Evolutionary conservation across 2,888 invertebrate genomes (phyloP), one percentile per base, ranked within the genome.

Genomic region (Hydrotaea cyrtoneurina): DNA sequence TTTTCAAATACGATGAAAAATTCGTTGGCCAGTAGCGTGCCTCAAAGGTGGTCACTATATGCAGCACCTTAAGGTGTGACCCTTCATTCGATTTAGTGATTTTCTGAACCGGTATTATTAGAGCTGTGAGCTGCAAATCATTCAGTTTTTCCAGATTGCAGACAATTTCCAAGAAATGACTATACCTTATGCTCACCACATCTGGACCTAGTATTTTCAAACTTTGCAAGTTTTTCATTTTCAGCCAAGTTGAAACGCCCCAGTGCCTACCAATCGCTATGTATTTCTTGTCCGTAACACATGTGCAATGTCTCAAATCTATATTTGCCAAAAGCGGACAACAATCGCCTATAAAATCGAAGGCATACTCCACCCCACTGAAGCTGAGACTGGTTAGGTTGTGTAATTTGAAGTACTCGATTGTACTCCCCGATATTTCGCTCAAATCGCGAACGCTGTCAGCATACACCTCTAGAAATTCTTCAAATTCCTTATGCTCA

Each of bases 171-270:
- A 15, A n/a, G n/a, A 50, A 50, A 7, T 50, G 3, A 2, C n/a
- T 15, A 50, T 50, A 50, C n/a, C 2, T 15, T 39, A 39, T 3
- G 43, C 2, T 43, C 43, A 50, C 11, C 31, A 7, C 1, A 39
- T 39, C 1, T 50, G 5, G n/a, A n/a, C 50, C n/a, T 50, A n/a
- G 3, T n/a, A 50, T 5, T 50, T 15, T 39, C 11, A 50, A 50
- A 50, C 50, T 50, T 50, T 50, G 36, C 26, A 66, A 43, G 11
- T 39, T 66, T 39, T 39, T 43, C 66, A 66, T 66, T 66, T 39
- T 0, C 11, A 43, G 3, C 19, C 39, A 19, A 39, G 7, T 7
- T 1, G 11, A 19, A 10, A 66, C 3, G 0, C 13, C 1, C 39
- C 39, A 39, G 39, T 8, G 4, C 10, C 10, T 8, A 1, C 39